Conservation (phyloP, 2,888 invertebrate genomes). For the Platerodrilus igneus region DNA sequence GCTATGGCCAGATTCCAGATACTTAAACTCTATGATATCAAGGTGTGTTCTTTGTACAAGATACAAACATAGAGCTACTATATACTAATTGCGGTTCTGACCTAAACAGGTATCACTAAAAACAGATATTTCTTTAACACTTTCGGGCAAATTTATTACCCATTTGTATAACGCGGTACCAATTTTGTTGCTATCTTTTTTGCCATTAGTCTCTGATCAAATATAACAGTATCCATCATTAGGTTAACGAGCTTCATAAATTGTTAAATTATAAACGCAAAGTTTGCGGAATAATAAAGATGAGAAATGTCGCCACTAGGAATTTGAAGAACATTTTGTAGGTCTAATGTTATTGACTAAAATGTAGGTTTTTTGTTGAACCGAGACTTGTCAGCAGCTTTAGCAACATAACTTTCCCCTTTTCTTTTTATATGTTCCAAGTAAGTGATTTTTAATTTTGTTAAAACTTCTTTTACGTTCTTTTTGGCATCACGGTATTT, state of each 20-base stretch:
- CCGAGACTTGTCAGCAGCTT: conserved; percentile 23
- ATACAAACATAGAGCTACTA: conserved; percentile 25
- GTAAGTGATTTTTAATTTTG: conserved; percentile 24
- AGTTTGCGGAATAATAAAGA: conserved; percentile 35
- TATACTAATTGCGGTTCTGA: conserved; percentile 28
- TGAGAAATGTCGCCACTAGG: conserved; percentile 32
- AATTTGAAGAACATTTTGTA: conserved; percentile 35
- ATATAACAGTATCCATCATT: conserved; percentile 32
- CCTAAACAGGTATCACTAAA: conserved; percentile 30
- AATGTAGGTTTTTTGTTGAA: conserved; percentile 27
- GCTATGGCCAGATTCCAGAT: conserved; percentile 31
- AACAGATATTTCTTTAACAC: conserved; percentile 17
- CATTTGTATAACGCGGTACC: conserved; percentile 29
- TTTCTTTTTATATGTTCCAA: conserved; percentile 26
- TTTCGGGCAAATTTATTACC: conserved; percentile 15
- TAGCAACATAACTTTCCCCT: conserved; percentile 25
- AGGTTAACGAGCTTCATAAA: conserved; percentile 32
- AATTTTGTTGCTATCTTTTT: conserved; percentile 33
- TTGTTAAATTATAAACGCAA: conserved; percentile 32
- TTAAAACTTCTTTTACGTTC: too few species aligned
- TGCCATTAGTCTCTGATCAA: conserved; percentile 32
- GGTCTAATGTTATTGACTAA: conserved; percentile 32
- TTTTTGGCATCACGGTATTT: conserved; percentile 16
- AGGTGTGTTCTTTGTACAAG: conserved; percentile 24
- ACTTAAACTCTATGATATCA: conserved; percentile 26